Base-by-base conservation (phyloP, 2,797 vertebrate genomes). In the Xiphorhynchus erythropygius region DNA sequence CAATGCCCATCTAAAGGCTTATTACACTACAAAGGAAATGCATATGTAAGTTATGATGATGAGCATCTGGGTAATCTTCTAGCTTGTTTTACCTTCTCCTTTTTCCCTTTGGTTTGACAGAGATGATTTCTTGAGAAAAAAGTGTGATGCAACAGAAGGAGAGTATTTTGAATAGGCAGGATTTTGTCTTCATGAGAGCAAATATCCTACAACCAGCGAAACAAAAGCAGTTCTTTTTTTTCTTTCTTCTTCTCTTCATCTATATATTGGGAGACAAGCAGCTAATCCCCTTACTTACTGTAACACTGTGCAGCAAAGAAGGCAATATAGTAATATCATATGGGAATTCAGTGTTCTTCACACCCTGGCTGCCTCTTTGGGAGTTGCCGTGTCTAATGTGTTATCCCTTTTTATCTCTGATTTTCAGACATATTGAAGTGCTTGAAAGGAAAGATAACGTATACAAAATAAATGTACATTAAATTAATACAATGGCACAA, bases 261-360 rank as follows among this genome's bases (percentile, higher is more conserved):
- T 83, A 56, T 93, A 83, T 94, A 89, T 84, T 87, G 57, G 46
- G 53, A 96, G 81, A 85, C 75, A 94, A 87, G 90, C 52, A 85
- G 76, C 77, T 96, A 96, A 96, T 97, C 93, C 90, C 84, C 84
- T 92, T 96, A 89, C 96, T 97, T 96, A 91, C 60, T 46, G 24
- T 56, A 87, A 93, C 90, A 74, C 33, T 47, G 39, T 79, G 68
- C 81, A 89, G 86, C 87, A 94, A 94, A 96, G 93, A 85, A 94
- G 84, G 84, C 94, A 96, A 97, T 96, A 95, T 96, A 93, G 92
- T 75, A 84, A 55, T 65, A 93, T 87, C 92, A 71, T 68, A 35
- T 62, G 92, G 93, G 95, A 97, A 93, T 96, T 95, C 90, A 62
- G 4, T 71, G 89, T 82, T 97, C 94, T 94, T 95, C 84, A 64